Conservation (phyloP, 2,797 vertebrate species). For the Philypnodon macrostomus region DNA sequence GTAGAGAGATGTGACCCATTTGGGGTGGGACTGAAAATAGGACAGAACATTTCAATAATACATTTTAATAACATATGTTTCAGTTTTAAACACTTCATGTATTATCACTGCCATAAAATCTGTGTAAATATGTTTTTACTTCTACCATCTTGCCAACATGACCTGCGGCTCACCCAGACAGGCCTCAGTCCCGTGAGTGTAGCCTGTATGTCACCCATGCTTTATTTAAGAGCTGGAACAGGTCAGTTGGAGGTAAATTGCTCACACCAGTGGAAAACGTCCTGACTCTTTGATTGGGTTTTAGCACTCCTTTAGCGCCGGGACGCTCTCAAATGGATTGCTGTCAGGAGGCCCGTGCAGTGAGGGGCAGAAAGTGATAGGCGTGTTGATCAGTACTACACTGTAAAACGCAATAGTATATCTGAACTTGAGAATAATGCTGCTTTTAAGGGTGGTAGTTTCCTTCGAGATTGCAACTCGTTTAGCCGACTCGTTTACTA, state of each 20-base stretch:
- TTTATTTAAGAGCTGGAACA: slow-evolving; percentile 57
- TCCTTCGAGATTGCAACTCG: too few species aligned
- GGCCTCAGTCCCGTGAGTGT: slow-evolving; percentile 14
- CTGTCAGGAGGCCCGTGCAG: slow-evolving; percentile 50
- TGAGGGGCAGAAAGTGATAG: slow-evolving; percentile 33
- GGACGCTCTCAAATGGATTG: slow-evolving; percentile 64
- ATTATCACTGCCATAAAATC: too few species aligned
- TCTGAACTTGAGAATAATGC: too few species aligned
- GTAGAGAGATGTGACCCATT: too few species aligned
- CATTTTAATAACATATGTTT: too few species aligned
- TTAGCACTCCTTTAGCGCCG: slow-evolving; percentile 66
- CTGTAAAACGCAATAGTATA: too few species aligned
- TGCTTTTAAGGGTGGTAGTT: too few species aligned
- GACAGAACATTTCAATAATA: too few species aligned
- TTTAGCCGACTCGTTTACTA: too few species aligned
- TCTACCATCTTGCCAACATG: neutral
- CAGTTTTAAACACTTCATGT: too few species aligned
- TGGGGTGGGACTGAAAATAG: too few species aligned
- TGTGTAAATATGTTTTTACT: neutral
- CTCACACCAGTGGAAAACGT: slow-evolving; percentile 58
- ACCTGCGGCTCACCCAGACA: slow-evolving; percentile 27
- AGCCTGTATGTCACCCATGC: slow-evolving; percentile 25
- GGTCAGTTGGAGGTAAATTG: slow-evolving; percentile 69
- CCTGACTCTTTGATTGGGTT: slow-evolving; percentile 66
- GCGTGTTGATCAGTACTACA: slow-evolving; percentile 40